Evolutionary conservation across 2,888 invertebrate species (phyloP).

Genomic region (Papilio protenor): DNA sequence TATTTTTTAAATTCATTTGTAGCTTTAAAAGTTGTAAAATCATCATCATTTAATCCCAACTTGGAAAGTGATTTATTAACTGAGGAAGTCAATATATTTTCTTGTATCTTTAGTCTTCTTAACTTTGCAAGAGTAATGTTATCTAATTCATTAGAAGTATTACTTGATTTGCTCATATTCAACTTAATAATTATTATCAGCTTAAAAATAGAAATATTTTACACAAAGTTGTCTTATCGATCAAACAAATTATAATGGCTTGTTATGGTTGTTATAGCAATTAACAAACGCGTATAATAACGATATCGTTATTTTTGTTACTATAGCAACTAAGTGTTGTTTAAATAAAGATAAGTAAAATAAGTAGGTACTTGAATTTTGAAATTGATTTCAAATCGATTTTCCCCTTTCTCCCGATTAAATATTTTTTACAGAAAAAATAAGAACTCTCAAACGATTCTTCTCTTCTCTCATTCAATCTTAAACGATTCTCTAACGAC

Average conservation of each 20-base stretch:
- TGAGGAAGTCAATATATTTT: constrained; percentile 62
- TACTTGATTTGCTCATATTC: constrained; percentile 29
- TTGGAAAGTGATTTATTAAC: constrained; percentile 50
- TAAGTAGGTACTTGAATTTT: too few relatives aligned
- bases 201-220: neutral
- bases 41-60: constrained; percentile 46
- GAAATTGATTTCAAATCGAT: too few relatives aligned
- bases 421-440: too few relatives aligned
- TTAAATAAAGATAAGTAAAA: neutral
- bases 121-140: constrained; percentile 59
- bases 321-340: neutral
- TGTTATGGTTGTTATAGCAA: constrained; percentile 22
- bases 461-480: too few relatives aligned
- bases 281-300: neutral
- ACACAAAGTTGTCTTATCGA: constrained; percentile 5
- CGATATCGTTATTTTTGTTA: neutral
- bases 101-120: constrained; percentile 73
- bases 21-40: constrained; percentile 31
- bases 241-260: constrained; percentile 4
- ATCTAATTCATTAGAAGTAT: constrained; percentile 34
- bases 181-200: constrained; percentile 3
- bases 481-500: too few relatives aligned
- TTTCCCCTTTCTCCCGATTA: too few relatives aligned
- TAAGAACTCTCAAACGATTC: too few relatives aligned
- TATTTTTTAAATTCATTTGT: constrained; percentile 54